Percentiles rank a stretch among this genome's conserved stretches.
Conservation (phyloP, 1,140 invertebrate species). For the Drosophila albomicans region DNA sequence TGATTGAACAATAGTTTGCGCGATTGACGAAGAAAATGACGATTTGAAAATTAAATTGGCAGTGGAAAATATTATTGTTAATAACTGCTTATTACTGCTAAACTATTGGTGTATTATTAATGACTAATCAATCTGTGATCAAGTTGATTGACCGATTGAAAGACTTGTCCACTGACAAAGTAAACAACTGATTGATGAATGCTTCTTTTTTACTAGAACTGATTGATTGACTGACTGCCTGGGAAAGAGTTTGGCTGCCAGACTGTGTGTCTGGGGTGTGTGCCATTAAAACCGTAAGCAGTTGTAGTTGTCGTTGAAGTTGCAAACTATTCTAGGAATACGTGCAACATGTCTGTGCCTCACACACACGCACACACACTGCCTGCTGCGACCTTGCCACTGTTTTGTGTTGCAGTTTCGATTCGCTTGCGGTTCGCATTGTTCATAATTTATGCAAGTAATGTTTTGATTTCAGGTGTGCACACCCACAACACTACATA, state of each 20-base stretch:
- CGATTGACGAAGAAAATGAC: neutral
- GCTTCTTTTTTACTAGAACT: too few relatives aligned
- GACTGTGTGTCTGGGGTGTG: conserved; percentile 21
- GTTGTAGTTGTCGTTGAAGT: neutral
- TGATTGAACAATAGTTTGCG: neutral
- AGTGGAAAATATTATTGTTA: too few relatives aligned
- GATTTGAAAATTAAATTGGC: neutral
- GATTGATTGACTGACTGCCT: conserved; percentile 7
- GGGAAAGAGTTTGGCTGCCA: conserved; percentile 9
- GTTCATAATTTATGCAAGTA: conserved; percentile 77
- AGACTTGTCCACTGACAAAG: neutral
- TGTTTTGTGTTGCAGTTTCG: conserved; percentile 45
- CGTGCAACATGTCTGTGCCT: conserved; percentile 25
- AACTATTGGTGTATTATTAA: too few relatives aligned
- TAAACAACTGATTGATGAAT: neutral
- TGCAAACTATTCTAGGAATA: conserved; percentile 52
- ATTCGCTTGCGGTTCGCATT: conserved; percentile 65
- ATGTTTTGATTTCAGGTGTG: conserved; percentile 73
- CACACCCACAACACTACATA: conserved; percentile 41
- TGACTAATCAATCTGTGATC: too few relatives aligned
- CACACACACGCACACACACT: neutral
- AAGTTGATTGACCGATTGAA: neutral
- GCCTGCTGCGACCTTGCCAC: conserved; percentile 69
- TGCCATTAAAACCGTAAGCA: conserved; percentile 35
- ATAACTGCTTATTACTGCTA: too few relatives aligned